A percentile compares a stretch with the other conserved stretches of the same genome.
phyloP scores from a whole-genome alignment of 2,888 invertebrate species.

The Fragum whitleyi region DNA sequence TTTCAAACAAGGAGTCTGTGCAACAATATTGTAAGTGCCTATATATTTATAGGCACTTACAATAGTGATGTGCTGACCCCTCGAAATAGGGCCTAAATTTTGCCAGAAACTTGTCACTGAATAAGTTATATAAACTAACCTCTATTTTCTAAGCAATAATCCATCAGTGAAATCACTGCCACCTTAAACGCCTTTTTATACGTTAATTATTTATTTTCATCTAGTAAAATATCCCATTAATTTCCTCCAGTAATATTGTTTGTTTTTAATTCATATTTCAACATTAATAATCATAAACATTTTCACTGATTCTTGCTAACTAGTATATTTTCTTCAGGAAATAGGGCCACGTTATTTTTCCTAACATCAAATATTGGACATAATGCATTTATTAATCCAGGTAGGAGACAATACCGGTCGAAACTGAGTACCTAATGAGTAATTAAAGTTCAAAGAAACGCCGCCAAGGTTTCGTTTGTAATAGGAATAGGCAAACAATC shows the following conservation, averaged over 20 bases:
- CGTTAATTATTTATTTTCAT: background rate
- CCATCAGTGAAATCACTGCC: background rate
- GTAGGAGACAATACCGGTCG: conserved; percentile 7
- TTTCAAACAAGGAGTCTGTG: too few relatives aligned
- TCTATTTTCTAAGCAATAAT: background rate
- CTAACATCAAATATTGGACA: background rate
- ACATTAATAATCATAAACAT: background rate
- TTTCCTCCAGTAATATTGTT: background rate
- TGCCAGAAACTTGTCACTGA: too few relatives aligned
- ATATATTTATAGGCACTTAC: too few relatives aligned
- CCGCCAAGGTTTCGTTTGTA: background rate
- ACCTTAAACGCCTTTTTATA: background rate
- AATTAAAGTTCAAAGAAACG: background rate
- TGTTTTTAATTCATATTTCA: background rate
- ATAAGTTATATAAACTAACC: background rate
- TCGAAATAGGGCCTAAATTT: too few relatives aligned
- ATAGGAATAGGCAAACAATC: background rate
- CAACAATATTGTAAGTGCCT: too few relatives aligned
- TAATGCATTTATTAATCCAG: conserved; percentile 8
- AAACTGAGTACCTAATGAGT: conserved; percentile 13
- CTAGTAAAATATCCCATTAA: background rate
- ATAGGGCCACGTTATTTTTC: background rate
- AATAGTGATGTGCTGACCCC: too few relatives aligned
- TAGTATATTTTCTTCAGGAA: background rate
- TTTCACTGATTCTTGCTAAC: background rate